Evolutionary conservation across 2,113 vertebrate species (phyloP).

Genomic region (Laticauda laticaudata): DNA sequence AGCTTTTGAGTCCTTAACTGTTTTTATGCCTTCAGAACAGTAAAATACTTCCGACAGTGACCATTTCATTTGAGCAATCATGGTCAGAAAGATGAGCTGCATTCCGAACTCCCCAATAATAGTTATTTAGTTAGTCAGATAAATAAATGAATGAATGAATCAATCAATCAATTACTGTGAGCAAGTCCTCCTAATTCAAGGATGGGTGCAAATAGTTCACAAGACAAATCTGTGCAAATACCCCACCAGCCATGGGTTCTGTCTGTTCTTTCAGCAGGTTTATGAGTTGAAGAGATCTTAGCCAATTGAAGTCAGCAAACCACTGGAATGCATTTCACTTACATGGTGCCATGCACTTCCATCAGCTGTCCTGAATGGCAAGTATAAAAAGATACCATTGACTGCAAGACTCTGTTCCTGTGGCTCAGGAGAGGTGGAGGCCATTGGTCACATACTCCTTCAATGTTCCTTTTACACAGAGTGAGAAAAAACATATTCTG

Average conservation of each 20-base stretch:
- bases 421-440: no score
- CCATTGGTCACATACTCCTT: no score
- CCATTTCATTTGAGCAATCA: constrained; percentile 52
- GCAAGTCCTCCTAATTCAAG: background rate
- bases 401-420: no score
- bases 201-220: background rate
- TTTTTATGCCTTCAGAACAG: constrained; percentile 45
- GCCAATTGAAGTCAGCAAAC: no score
- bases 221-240: background rate
- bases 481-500: no score
- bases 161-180: background rate
- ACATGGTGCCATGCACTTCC: no score
- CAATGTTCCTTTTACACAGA: no score
- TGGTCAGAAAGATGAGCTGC: background rate
- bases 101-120: background rate
- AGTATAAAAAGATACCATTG: no score
- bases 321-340: no score
- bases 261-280: background rate
- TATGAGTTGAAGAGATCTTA: background rate
- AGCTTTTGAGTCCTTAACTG: constrained; percentile 15
- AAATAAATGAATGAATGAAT: no score
- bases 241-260: background rate
- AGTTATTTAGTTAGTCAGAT: no score
- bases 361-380: no score
- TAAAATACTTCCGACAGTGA: constrained; percentile 46